Conservation (phyloP, 2,113 vertebrate genomes). For the Thamnophis sirtalis region DNA sequence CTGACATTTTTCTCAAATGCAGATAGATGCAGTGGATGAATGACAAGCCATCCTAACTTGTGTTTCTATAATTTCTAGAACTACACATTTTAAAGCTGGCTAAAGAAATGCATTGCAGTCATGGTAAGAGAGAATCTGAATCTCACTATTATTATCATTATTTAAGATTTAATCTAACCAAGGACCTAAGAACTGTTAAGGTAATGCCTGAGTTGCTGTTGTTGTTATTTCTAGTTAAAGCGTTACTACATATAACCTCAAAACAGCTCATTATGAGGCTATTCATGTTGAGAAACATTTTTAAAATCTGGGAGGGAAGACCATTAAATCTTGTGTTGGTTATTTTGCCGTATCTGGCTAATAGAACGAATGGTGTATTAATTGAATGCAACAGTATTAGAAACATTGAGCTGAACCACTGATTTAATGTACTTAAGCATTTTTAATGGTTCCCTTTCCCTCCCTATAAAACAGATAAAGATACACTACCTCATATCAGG, state of each 20-base stretch:
- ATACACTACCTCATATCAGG: constrained; percentile 77
- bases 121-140: constrained; percentile 61
- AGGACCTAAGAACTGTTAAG: neutral
- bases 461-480: constrained; percentile 66
- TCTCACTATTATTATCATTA: neutral
- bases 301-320: neutral
- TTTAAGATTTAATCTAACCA: neutral
- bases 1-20: constrained; percentile 14
- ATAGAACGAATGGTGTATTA: constrained; percentile 28
- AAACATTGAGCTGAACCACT: constrained; percentile 8
- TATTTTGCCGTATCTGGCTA: constrained; percentile 3
- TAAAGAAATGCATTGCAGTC: constrained; percentile 57
- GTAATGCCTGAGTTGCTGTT: neutral
- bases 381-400: neutral
- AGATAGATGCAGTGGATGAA: neutral
- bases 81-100: constrained; percentile 40
- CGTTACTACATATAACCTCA: neutral
- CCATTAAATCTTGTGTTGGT: neutral
- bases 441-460: neutral
- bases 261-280: neutral
- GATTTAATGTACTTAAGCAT: neutral
- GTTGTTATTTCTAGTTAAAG: constrained; percentile 1
- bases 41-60: constrained; percentile 11
- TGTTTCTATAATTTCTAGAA: constrained; percentile 49
- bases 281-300: neutral